A percentile compares a stretch with the other conserved stretches of the same genome.
Conservation (phyloP, 2,888 invertebrate species). For the Hemithea aestivaria region DNA sequence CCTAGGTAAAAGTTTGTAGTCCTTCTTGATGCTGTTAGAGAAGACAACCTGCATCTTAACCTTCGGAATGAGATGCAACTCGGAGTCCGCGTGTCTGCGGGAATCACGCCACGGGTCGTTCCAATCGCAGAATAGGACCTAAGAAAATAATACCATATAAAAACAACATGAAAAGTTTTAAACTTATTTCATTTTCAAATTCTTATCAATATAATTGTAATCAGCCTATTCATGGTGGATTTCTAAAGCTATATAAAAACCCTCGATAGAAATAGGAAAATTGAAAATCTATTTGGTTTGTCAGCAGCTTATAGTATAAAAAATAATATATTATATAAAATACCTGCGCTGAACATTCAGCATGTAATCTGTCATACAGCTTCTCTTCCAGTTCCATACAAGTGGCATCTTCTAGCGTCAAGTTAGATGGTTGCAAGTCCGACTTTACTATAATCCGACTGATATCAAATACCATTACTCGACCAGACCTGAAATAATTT, state of each 20-base stretch:
- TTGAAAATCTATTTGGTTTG: too few relatives aligned
- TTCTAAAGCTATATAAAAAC: too few relatives aligned
- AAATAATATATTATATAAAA: too few relatives aligned
- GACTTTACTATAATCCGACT: conserved; percentile 84
- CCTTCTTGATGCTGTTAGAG: conserved; percentile 86
- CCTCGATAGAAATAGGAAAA: too few relatives aligned
- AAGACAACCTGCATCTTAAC: conserved; percentile 82
- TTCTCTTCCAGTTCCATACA: conserved; percentile 90
- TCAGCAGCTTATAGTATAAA: too few relatives aligned
- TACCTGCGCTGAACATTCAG: conserved; percentile 85
- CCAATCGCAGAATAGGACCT: conserved; percentile 78
- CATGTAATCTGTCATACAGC: conserved; percentile 86
- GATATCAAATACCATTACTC: conserved; percentile 85
- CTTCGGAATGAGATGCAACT: conserved; percentile 86
- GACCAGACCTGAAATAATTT: conserved; percentile 76
- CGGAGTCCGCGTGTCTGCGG: conserved; percentile 84
- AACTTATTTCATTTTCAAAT: too few relatives aligned
- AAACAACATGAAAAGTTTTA: too few relatives aligned
- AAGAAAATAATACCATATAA: too few relatives aligned
- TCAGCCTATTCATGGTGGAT: too few relatives aligned
- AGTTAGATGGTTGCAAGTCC: conserved; percentile 84
- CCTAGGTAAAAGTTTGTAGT: conserved; percentile 84
- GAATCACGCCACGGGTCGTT: conserved; percentile 87
- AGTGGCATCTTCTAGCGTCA: conserved; percentile 86
- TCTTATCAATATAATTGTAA: too few relatives aligned